A percentile compares a stretch with the other conserved stretches of the same genome.
Evolutionary conservation across 2,113 vertebrate genomes (phyloP).

Genomic region (Chaetodon auriga): DNA sequence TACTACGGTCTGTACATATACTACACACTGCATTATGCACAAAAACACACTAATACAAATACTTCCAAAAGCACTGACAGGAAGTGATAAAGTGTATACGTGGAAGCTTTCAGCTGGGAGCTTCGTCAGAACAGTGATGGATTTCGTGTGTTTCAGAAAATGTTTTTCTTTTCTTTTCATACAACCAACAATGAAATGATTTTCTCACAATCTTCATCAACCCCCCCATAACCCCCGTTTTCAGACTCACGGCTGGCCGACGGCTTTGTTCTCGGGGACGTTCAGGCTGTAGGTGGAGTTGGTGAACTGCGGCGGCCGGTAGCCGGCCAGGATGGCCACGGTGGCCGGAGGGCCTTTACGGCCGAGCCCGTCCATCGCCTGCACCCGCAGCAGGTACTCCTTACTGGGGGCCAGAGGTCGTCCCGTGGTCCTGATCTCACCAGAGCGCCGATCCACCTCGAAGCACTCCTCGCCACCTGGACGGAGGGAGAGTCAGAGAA

Average conservation of each 20-base stretch:
- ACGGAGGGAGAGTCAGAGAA: neutral
- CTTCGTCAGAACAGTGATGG: no score
- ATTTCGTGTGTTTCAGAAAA: no score
- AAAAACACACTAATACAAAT: no score
- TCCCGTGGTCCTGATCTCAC: slow-evolving; percentile 87
- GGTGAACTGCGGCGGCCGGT: slow-evolving; percentile 90
- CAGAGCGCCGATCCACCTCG: slow-evolving; percentile 85
- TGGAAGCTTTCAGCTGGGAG: no score
- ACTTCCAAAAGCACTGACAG: no score
- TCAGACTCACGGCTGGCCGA: slow-evolving; percentile 87
- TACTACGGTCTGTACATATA: no score
- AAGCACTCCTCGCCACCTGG: slow-evolving; percentile 89
- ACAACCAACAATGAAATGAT: no score
- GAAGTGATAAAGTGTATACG: no score
- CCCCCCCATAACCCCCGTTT: no score
- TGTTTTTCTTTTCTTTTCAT: no score
- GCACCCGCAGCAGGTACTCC: slow-evolving; percentile 88
- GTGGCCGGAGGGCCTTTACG: slow-evolving; percentile 83
- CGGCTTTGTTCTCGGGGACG: slow-evolving; percentile 85
- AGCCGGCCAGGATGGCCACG: slow-evolving; percentile 86
- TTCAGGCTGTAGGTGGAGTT: slow-evolving; percentile 88
- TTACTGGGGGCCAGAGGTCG: slow-evolving; percentile 85
- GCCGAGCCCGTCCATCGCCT: slow-evolving; percentile 82
- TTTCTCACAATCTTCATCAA: no score
- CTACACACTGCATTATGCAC: no score